Evolutionary conservation across 2,113 vertebrate genomes (phyloP).

Genomic region (Raja brachyura): DNA sequence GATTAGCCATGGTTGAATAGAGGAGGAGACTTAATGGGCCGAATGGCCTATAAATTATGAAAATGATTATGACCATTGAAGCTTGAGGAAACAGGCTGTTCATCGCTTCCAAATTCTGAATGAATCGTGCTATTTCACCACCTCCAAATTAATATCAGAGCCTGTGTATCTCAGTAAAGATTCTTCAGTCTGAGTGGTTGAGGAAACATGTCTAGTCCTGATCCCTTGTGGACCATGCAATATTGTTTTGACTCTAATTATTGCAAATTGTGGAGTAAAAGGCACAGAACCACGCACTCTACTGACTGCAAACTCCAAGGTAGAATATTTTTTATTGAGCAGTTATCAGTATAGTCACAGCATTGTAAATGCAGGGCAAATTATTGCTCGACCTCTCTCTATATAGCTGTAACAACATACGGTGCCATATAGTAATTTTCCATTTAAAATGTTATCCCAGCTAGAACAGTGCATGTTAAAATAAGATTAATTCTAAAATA

Average conservation of each 20-base stretch:
- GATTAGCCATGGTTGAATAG: too few relatives aligned
- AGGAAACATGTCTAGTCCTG: not conserved
- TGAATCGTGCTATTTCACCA: too few relatives aligned
- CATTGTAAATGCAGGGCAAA: not conserved
- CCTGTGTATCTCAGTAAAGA: too few relatives aligned
- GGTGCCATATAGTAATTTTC: not conserved
- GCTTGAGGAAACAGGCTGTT: not conserved
- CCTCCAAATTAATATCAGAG: too few relatives aligned
- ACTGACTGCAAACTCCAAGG: too few relatives aligned
- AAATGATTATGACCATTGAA: not conserved
- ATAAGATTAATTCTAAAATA: constrained; percentile 2
- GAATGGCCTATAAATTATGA: too few relatives aligned
- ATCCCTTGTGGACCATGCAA: not conserved
- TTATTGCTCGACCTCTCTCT: not conserved
- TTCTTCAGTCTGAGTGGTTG: not conserved
- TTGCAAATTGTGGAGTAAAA: too few relatives aligned
- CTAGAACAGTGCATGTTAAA: not conserved
- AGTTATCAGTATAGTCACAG: not conserved
- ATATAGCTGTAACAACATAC: not conserved
- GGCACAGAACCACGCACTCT: too few relatives aligned
- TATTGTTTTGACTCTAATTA: not conserved
- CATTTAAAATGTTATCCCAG: not conserved
- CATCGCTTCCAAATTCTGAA: too few relatives aligned
- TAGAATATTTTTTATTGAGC: not conserved
- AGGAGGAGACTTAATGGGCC: too few relatives aligned